phyloP scores from a whole-genome alignment of 2,113 vertebrate species.

The Albula goreensis region DNA sequence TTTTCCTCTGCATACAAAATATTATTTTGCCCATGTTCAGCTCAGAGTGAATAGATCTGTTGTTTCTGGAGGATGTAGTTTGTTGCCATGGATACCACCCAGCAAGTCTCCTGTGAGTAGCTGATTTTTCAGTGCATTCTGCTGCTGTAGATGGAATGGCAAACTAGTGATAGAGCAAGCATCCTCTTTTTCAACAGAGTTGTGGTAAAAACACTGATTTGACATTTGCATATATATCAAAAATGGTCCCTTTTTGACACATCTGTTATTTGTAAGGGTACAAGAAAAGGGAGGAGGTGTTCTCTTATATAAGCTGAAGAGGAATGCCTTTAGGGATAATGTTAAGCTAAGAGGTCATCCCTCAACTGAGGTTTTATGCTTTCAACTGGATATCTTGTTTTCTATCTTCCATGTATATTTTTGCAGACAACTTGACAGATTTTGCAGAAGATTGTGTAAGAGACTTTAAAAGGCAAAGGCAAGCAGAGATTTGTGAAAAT shows the following conservation, averaged over 20 bases:
- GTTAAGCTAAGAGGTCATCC: background rate
- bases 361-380: background rate
- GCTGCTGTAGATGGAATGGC: conserved; percentile 44
- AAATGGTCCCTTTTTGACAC: conserved; percentile 33
- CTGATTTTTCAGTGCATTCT: conserved; percentile 34
- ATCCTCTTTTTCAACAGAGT: background rate
- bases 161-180: conserved; percentile 39
- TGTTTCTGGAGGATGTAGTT: conserved; percentile 44
- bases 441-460: background rate
- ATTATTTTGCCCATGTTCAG: conserved; percentile 41
- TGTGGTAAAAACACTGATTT: background rate
- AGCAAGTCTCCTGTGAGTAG: conserved; percentile 34
- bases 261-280: conserved; percentile 11
- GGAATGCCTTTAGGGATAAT: background rate
- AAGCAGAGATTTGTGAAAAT: background rate
- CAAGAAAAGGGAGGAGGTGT: background rate
- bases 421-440: background rate
- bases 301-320: background rate
- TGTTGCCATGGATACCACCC: conserved; percentile 55
- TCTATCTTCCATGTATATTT: background rate
- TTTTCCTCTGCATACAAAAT: conserved; percentile 23
- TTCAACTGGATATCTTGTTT: background rate
- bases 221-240: background rate
- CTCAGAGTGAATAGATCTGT: conserved; percentile 28
- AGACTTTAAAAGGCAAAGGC: background rate